A percentile compares a stretch with the other conserved stretches of the same genome.
Evolutionary conservation across 2,888 invertebrate genomes (phyloP).

Genomic region (Eucriotettix oculatus): DNA sequence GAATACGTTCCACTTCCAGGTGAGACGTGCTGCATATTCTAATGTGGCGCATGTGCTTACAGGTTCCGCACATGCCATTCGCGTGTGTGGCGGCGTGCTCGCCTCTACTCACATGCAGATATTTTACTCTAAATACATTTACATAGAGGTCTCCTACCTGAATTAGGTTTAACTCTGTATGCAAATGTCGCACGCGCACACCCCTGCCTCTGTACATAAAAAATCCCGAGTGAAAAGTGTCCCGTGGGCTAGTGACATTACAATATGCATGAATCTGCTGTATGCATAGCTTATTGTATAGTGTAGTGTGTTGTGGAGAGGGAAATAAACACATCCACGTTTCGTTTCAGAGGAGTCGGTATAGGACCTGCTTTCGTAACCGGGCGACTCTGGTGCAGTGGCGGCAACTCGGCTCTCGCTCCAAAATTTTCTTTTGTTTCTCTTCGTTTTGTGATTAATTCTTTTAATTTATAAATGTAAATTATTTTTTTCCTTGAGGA

Average conservation of each 20-base stretch:
- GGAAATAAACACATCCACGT: not conserved
- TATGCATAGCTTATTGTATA: not conserved
- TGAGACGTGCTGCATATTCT: too few relatives aligned
- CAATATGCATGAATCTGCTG: not conserved
- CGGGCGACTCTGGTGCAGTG: not conserved
- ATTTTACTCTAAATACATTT: too few relatives aligned
- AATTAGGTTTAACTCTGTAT: not conserved
- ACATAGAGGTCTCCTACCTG: too few relatives aligned
- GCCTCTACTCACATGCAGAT: too few relatives aligned
- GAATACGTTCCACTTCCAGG: too few relatives aligned
- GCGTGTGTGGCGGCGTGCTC: too few relatives aligned
- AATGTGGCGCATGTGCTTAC: too few relatives aligned
- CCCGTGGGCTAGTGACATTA: not conserved
- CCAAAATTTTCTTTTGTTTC: not conserved
- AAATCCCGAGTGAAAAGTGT: not conserved
- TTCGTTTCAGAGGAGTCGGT: constrained; percentile 1
- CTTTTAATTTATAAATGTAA: not conserved
- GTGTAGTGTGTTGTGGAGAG: not conserved
- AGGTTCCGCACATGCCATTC: too few relatives aligned
- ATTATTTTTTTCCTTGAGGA: not conserved
- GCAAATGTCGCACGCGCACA: not conserved
- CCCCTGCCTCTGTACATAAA: not conserved
- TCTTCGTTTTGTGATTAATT: not conserved
- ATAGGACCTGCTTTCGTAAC: not conserved
- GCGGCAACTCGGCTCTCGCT: not conserved